Percentiles rank a stretch among this genome's conserved stretches.
Evolutionary conservation across 2,888 invertebrate genomes (phyloP).

Genomic region (Mythimna lalbum): DNA sequence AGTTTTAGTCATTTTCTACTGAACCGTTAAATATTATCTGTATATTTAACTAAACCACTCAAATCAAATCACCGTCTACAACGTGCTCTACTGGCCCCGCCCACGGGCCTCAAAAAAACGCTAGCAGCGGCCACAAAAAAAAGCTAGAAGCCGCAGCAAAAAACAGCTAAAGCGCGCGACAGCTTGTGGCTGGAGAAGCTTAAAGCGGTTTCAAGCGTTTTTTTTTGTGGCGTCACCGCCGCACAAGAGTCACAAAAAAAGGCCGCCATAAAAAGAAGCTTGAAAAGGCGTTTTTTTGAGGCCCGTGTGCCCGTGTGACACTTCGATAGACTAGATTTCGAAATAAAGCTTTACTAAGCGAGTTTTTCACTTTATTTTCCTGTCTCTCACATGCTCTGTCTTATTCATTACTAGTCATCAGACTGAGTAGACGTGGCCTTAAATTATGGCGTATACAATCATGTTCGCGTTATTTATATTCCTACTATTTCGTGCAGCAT

Average conservation of each 20-base stretch:
- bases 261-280: too few species aligned
- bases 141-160: too few species aligned
- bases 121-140: too few species aligned
- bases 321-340: background rate
- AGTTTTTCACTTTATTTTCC: background rate
- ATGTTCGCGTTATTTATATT: background rate
- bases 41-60: background rate
- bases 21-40: background rate
- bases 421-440: background rate
- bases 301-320: too few species aligned
- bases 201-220: too few species aligned
- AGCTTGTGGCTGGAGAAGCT: too few species aligned
- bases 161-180: too few species aligned
- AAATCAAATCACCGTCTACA: background rate
- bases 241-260: too few species aligned
- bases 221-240: too few species aligned
- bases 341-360: background rate
- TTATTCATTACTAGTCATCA: background rate
- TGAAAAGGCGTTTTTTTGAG: too few species aligned
- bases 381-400: background rate
- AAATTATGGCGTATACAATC: background rate
- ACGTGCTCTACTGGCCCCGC: background rate
- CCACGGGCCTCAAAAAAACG: too few species aligned
- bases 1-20: background rate
- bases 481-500: too few species aligned